These are phyloP conservation scores for Clarias platycephalus DNA, from an alignment of 2,797 vertebrate genomes.

Conservation along the genomic window DNA sequence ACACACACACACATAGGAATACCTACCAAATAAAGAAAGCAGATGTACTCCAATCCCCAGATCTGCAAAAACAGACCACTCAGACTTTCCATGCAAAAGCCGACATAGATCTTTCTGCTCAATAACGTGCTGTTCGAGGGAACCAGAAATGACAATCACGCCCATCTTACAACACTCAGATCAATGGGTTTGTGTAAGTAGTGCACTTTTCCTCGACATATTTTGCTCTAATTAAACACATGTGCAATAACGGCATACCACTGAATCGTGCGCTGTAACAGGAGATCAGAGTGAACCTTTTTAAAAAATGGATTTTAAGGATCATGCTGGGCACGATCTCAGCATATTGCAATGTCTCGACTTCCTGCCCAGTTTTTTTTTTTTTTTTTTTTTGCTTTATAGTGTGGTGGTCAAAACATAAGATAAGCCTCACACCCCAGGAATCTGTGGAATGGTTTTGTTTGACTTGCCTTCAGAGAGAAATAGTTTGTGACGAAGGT, in stretches of 20 bases:
- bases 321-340: constrained; percentile 25
- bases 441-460: constrained; percentile 76
- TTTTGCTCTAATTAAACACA: constrained; percentile 34
- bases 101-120: constrained; percentile 26
- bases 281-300: constrained; percentile 31
- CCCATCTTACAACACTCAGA: constrained; percentile 30
- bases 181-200: constrained; percentile 22
- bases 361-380: constrained; percentile 45
- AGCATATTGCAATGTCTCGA: constrained; percentile 35
- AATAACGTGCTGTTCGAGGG: constrained; percentile 30
- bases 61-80: constrained; percentile 65
- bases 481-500: constrained; percentile 57
- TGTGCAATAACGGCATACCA: constrained; percentile 32
- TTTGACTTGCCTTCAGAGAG: constrained; percentile 59
- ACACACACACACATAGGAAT: constrained; percentile 60
- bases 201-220: constrained; percentile 15
- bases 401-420: constrained; percentile 68
- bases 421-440: constrained; percentile 67
- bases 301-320: constrained; percentile 29
- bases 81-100: constrained; percentile 48
- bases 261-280: constrained; percentile 25
- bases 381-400: constrained; percentile 51
- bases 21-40: constrained; percentile 74
- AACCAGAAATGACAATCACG: constrained; percentile 42
- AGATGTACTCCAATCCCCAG: constrained; percentile 72